Conservation (phyloP, 2,888 invertebrate species). For the Eledona agricola region DNA sequence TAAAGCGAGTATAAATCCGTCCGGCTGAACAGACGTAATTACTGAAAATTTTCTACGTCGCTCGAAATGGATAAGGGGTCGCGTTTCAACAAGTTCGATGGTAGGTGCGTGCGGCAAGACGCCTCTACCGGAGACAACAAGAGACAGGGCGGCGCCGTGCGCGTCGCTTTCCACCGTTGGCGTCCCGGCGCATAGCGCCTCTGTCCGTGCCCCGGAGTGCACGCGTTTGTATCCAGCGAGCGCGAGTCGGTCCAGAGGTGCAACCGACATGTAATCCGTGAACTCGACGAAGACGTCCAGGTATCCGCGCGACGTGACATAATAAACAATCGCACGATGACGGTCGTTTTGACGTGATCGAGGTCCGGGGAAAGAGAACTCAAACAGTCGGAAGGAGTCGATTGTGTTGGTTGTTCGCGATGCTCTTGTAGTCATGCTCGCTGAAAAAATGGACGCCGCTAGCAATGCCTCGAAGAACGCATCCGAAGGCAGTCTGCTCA, state of each 20-base stretch:
- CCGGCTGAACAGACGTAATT: too few species aligned
- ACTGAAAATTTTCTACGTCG: too few species aligned
- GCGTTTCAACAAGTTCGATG: constrained; percentile 26
- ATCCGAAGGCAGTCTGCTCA: constrained; percentile 30
- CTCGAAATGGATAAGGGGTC: too few species aligned
- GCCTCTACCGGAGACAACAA: constrained; percentile 49
- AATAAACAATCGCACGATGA: neutral
- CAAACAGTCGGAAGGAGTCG: constrained; percentile 45
- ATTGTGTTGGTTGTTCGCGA: constrained; percentile 42
- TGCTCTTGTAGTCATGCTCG: constrained; percentile 42
- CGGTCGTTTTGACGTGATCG: constrained; percentile 4
- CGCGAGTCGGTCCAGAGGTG: constrained; percentile 28
- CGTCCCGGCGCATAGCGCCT: constrained; percentile 55
- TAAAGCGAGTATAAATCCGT: too few species aligned
- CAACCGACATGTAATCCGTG: constrained; percentile 22
- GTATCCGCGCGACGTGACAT: neutral
- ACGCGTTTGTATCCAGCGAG: constrained; percentile 60
- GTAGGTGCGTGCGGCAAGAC: constrained; percentile 40
- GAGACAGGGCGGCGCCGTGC: constrained; percentile 60
- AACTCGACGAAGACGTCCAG: constrained; percentile 1
- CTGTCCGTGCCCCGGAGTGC: constrained; percentile 61
- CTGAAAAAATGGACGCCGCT: constrained; percentile 42
- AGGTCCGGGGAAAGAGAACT: constrained; percentile 40
- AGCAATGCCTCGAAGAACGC: constrained; percentile 43
- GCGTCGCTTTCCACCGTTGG: constrained; percentile 57